Percentiles rank a stretch among this genome's conserved stretches.
Evolutionary conservation across 2,888 invertebrate genomes (phyloP).

Genomic region (Sussaba pulchella): DNA sequence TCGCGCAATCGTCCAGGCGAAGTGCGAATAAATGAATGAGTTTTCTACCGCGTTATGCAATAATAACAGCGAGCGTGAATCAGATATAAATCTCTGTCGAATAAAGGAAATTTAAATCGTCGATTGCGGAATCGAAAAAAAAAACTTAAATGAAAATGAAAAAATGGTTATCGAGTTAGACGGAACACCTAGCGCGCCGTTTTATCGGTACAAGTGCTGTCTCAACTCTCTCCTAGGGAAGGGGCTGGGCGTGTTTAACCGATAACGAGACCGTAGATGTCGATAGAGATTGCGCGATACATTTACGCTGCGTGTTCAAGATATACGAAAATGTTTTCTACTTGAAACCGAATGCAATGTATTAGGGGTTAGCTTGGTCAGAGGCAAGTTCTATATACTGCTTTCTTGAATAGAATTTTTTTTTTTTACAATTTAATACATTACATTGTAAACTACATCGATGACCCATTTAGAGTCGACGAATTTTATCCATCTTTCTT

Average conservation of each 20-base stretch:
- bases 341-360: no score
- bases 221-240: slow-evolving; percentile 11
- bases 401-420: no score
- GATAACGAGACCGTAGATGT: slow-evolving; percentile 9
- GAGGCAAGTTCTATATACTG: no score
- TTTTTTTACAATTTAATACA: no score
- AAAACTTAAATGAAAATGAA: background rate
- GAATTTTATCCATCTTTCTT: no score
- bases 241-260: background rate
- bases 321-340: no score
- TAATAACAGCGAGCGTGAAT: slow-evolving; percentile 13
- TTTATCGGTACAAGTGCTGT: background rate
- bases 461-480: no score
- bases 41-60: slow-evolving; percentile 12
- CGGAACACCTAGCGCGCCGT: background rate
- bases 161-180: background rate
- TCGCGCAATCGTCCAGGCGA: background rate
- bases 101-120: slow-evolving; percentile 32
- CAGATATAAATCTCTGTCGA: slow-evolving; percentile 24
- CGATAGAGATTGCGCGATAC: background rate
- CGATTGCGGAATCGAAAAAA: slow-evolving; percentile 9
- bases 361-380: no score
- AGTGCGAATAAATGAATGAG: slow-evolving; percentile 15
- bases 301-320: background rate
- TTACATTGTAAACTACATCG: no score